A percentile compares a stretch with the other conserved stretches of the same genome.
Conservation (phyloP, 2,888 invertebrate species). For the Machimus atricapillus region DNA sequence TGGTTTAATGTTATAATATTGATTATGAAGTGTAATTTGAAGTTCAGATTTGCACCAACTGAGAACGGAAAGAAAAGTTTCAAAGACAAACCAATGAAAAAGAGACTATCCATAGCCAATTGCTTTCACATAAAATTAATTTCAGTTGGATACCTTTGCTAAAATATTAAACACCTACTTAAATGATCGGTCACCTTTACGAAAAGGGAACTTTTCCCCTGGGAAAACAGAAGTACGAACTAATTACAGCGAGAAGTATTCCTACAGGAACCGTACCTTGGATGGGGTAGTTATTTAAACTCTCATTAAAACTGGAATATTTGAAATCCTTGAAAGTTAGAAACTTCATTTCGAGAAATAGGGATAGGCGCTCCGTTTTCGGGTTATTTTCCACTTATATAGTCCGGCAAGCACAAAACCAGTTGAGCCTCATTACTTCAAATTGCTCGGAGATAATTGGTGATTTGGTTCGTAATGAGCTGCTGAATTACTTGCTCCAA, state of each 20-base stretch:
- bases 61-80: too few species aligned
- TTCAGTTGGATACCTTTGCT: background rate
- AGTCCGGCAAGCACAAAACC: background rate
- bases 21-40: too few species aligned
- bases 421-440: background rate
- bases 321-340: background rate
- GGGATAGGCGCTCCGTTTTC: background rate
- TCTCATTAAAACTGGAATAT: background rate
- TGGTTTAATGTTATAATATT: too few species aligned
- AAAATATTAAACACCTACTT: background rate
- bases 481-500: background rate
- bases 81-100: background rate
- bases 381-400: background rate
- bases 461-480: background rate
- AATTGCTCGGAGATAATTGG: background rate
- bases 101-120: background rate
- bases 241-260: background rate
- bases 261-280: background rate
- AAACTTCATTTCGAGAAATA: background rate
- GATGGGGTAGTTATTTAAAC: background rate
- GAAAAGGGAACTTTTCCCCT: background rate
- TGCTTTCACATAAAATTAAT: background rate
- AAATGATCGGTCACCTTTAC: background rate
- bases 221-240: background rate
- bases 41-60: too few species aligned